These are phyloP conservation scores for Phenganax stokvisi DNA, from an alignment of 92 coral and sea anemone genomes.

Conservation along the genomic window DNA sequence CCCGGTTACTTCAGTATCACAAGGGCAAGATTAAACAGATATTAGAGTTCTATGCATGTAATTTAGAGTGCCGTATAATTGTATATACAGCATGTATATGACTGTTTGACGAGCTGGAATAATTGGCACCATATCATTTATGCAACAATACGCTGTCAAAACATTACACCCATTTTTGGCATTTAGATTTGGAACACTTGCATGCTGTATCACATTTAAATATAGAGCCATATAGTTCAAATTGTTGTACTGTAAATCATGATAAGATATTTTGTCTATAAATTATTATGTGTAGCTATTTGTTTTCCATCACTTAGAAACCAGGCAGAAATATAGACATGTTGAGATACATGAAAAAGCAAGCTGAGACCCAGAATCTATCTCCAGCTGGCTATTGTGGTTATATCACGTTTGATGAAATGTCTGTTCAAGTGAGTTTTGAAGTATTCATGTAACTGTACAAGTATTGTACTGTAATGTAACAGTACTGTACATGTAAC, in stretches of 20 bases:
- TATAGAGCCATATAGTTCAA: too few relatives aligned
- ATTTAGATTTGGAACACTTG: too few relatives aligned
- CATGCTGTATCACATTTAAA: too few relatives aligned
- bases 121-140: too few relatives aligned
- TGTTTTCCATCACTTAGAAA: not conserved
- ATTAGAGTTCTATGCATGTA: not conserved
- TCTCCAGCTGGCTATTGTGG: conserved; percentile 18
- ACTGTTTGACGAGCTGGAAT: not conserved
- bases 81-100: not conserved
- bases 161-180: too few relatives aligned
- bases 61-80: not conserved
- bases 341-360: conserved; percentile 8
- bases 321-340: conserved; percentile 26
- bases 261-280: not conserved
- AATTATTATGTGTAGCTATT: too few relatives aligned
- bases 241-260: too few relatives aligned
- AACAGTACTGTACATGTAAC: not conserved
- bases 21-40: conserved; percentile 20
- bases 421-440: conserved; percentile 19
- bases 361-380: conserved; percentile 9
- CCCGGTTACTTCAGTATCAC: conserved; percentile 8
- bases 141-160: too few relatives aligned
- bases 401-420: conserved; percentile 25
- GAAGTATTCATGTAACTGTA: too few relatives aligned
- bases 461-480: not conserved